Percentiles rank a stretch among this genome's conserved stretches.
phyloP scores from a whole-genome alignment of 2,797 vertebrate genomes.

The Helarctos malayanus region DNA sequence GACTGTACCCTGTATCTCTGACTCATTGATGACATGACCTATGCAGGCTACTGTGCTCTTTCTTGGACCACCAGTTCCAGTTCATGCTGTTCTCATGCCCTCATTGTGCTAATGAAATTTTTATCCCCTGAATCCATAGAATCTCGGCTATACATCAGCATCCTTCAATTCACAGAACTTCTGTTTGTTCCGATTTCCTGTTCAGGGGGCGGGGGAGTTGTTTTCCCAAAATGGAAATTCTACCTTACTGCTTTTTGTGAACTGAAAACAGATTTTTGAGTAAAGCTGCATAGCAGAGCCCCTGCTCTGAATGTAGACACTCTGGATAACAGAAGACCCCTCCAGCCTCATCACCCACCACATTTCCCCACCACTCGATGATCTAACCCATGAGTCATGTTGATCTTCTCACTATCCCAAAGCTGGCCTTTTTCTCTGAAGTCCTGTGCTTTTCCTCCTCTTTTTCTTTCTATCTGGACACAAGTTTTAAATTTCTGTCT shows the following conservation, averaged over 20 bases:
- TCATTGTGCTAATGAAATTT: background rate
- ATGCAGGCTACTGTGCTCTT: background rate
- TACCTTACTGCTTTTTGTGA: background rate
- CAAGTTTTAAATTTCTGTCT: background rate
- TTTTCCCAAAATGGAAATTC: background rate
- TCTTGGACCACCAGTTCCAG: background rate
- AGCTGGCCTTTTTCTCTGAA: background rate
- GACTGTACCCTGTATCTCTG: background rate
- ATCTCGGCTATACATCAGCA: background rate
- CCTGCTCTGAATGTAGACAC: background rate
- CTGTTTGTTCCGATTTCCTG: background rate
- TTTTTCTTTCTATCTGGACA: background rate
- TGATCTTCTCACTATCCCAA: background rate
- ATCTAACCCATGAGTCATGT: background rate
- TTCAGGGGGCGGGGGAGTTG: background rate
- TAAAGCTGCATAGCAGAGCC: background rate
- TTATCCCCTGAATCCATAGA: background rate
- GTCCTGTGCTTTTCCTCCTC: background rate
- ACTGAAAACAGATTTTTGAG: background rate
- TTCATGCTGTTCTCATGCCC: background rate
- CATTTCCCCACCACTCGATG: rapidly evolving
- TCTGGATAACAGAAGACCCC: background rate
- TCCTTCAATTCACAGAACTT: slow-evolving; percentile 3
- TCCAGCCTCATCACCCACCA: too few species aligned
- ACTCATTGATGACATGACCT: background rate